Conservation (phyloP, 2,113 vertebrate genomes). For the Oncorhynchus tshawytscha region DNA sequence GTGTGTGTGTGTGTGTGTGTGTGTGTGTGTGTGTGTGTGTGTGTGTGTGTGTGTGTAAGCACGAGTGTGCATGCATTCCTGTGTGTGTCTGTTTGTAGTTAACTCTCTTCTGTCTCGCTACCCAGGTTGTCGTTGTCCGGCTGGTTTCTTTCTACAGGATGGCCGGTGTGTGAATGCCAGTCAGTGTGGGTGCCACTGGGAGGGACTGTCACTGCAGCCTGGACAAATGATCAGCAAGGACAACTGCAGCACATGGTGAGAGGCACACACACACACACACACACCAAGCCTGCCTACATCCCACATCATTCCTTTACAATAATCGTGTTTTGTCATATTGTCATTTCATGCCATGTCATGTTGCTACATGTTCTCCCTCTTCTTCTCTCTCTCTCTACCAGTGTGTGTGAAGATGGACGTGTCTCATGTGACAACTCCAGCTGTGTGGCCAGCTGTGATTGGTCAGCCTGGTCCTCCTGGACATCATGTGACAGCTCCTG, state of each 20-base stretch:
- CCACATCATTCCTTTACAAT: neutral
- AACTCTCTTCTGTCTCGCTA: neutral
- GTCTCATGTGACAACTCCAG: conserved; percentile 72
- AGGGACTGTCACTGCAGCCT: conserved; percentile 55
- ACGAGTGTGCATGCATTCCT: too few species aligned
- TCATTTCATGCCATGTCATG: neutral
- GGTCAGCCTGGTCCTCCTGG: conserved; percentile 89
- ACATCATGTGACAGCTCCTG: conserved; percentile 80
- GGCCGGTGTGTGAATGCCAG: conserved; percentile 75
- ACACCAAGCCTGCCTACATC: neutral
- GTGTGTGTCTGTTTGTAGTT: neutral
- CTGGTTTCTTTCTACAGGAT: conserved; percentile 73
- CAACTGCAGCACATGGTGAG: conserved; percentile 81
- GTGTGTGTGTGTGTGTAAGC: neutral
- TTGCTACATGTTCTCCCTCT: neutral
- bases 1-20: neutral
- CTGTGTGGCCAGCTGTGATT: conserved; percentile 77
- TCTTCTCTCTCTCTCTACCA: conserved; percentile 35
- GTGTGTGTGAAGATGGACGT: conserved; percentile 74
- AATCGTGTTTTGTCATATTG: too few species aligned
- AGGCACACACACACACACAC: neutral
- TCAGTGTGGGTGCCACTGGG: conserved; percentile 77
- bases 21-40: neutral
- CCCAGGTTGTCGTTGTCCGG: conserved; percentile 82
- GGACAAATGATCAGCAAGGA: conserved; percentile 63